phyloP scores from a whole-genome alignment of 2,888 invertebrate species.

The Temnothorax ravouxi region DNA sequence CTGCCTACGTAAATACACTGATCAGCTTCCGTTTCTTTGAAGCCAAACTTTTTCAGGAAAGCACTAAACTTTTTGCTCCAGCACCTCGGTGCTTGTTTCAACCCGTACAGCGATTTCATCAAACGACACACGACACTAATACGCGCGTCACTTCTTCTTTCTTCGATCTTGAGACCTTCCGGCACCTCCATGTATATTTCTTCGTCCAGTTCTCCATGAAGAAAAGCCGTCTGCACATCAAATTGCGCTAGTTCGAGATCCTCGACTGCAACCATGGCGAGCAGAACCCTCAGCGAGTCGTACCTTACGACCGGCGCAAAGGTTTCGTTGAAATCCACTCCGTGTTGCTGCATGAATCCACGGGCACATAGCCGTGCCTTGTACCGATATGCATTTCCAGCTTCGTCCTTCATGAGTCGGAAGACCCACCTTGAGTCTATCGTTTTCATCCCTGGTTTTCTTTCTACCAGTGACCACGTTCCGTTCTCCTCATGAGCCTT shows the following conservation, averaged over 20 bases:
- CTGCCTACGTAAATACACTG: too few species aligned
- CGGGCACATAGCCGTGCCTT: not conserved
- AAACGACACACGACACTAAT: not conserved
- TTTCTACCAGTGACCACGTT: not conserved
- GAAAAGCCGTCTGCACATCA: not conserved
- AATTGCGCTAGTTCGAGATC: not conserved
- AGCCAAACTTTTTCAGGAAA: too few species aligned
- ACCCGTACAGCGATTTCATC: not conserved
- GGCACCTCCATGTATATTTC: not conserved
- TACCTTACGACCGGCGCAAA: not conserved
- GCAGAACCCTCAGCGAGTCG: not conserved
- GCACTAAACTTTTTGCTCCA: not conserved
- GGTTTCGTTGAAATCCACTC: not conserved
- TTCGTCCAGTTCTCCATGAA: not conserved
- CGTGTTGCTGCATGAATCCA: not conserved
- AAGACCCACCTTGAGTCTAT: not conserved
- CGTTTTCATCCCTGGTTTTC: not conserved
- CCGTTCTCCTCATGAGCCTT: not conserved
- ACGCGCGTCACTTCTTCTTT: not conserved
- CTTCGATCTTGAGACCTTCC: not conserved
- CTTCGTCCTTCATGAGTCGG: not conserved
- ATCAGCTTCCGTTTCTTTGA: too few species aligned
- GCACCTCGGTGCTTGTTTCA: slow-evolving; percentile 15
- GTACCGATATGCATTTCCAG: not conserved
- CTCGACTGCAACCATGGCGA: not conserved